Base-by-base conservation (phyloP, 2,888 invertebrate genomes). In the Plebejus argus region DNA sequence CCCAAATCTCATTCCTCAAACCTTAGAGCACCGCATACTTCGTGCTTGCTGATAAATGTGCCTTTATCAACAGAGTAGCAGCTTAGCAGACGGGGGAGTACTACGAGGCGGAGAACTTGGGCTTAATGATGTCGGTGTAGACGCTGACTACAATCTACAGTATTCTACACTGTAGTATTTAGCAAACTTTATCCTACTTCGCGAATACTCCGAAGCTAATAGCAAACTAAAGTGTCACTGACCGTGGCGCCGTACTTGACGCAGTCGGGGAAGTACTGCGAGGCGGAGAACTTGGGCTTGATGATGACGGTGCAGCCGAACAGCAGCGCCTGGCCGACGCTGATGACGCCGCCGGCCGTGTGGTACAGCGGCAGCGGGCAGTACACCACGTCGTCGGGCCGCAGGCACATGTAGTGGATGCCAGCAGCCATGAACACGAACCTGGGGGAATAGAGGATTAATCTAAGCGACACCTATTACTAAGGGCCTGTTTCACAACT, bases 331-430 rank as follows among this genome's bases (percentile, higher is more conserved):
- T 98, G 98, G 0, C 98, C 98, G 72, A 97, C 94, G 77, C 97
- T 96, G 92, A 99, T 96, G 77, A 98, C 95, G 12, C 99, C 99
- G 20, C 99, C 99, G 0, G 99, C 98, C 0, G 99, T 98, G 89
- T 99, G 99, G 90, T 99, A 99, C n/a, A 99, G 94, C 0, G 99
- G 99, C 82, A 99, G 94, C 0, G 98, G 97, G 28, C 97, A 97
- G 89, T 99, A 99, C 83, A 98, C 95, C 58, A 97, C 94, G 88
- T 99, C 99, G 7, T 95, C 92, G 1, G 89, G 84, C 15, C 90
- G 94, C 77, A 98, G 95, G 0, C 95, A 95, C 82, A 97, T 90
- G 86, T 95, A 95, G 84, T 95, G 95, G 78, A 97, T 95, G 20
- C 96, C 97, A 20, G 95, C 95, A 1, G 96, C 95, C 84, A 98